These are phyloP conservation scores for Strix aluco DNA, from an alignment of 2,113 vertebrate species.

Conservation along the genomic window DNA sequence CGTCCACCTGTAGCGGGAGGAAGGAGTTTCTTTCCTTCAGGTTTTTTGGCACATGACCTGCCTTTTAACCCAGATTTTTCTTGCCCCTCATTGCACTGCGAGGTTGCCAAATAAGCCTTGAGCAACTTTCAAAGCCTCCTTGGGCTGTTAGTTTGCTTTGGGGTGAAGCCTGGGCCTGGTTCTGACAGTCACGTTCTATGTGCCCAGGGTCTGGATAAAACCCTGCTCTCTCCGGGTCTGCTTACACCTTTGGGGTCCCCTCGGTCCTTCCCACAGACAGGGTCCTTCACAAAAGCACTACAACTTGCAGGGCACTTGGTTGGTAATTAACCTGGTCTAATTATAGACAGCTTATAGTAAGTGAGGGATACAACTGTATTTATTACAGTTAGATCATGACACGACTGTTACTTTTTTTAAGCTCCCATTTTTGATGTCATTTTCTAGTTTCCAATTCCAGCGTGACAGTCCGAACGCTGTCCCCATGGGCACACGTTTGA, in stretches of 20 bases:
- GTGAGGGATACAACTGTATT: background rate
- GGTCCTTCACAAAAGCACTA: background rate
- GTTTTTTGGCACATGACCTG: background rate
- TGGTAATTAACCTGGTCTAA: slow-evolving; percentile 17
- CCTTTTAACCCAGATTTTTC: background rate
- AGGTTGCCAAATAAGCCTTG: background rate
- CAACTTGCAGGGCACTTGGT: background rate
- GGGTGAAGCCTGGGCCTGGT: background rate
- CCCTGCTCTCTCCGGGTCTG: too few species aligned
- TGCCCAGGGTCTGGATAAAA: background rate
- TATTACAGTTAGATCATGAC: background rate
- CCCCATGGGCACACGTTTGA: background rate
- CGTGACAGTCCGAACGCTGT: rapidly evolving
- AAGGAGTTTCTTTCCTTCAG: background rate
- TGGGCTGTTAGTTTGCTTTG: background rate
- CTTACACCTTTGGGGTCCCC: background rate
- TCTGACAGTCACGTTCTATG: rapidly evolving
- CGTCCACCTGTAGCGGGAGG: too few species aligned
- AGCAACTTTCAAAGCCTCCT: background rate
- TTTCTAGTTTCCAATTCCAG: background rate
- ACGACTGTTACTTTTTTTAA: background rate
- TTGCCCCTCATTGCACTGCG: background rate
- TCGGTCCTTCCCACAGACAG: background rate
- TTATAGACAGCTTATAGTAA: background rate
- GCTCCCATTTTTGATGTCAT: rapidly evolving